A percentile compares a stretch with the other conserved stretches of the same genome.
Conservation (phyloP, 2,797 vertebrate genomes). For the Sebastes kiyomatsui region DNA sequence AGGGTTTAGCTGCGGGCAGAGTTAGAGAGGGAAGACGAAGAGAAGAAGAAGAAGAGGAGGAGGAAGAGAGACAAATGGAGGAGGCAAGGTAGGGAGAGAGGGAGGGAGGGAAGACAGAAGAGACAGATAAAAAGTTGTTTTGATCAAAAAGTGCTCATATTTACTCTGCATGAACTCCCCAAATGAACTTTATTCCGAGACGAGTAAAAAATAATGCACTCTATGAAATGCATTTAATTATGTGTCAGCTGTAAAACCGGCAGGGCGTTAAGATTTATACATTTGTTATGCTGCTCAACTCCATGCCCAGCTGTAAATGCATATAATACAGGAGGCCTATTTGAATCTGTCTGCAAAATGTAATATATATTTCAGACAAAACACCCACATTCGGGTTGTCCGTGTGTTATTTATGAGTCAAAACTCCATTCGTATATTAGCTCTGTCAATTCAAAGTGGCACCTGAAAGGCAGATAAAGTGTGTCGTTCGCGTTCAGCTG, state of each 20-base stretch:
- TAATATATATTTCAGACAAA: conserved; percentile 16
- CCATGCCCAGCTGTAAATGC: conserved; percentile 35
- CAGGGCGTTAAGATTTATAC: conserved; percentile 44
- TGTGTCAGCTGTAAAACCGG: conserved; percentile 44
- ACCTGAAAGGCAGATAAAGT: conserved; percentile 7
- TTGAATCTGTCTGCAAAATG: conserved; percentile 12
- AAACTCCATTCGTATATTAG: conserved; percentile 19
- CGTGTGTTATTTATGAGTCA: conserved; percentile 27
- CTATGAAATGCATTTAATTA: conserved; percentile 53
- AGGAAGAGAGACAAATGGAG: conserved; percentile 13
- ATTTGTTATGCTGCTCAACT: conserved; percentile 26
- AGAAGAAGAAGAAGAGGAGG: neutral
- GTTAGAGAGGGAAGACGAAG: neutral
- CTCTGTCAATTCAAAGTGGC: conserved; percentile 9
- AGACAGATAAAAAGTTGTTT: conserved; percentile 21
- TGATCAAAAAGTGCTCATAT: conserved; percentile 38
- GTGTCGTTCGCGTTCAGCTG: conserved; percentile 8
- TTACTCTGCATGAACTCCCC: conserved; percentile 27
- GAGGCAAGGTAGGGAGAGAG: neutral
- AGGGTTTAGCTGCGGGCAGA: conserved; percentile 44
- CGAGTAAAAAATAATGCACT: conserved; percentile 25
- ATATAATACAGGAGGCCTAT: neutral
- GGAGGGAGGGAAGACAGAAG: neutral
- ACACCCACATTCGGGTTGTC: conserved; percentile 7
- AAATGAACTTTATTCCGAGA: conserved; percentile 42